These are phyloP conservation scores for Oscheius myriophilus DNA, from an alignment of 2,888 invertebrate genomes.

Conservation along the genomic window DNA sequence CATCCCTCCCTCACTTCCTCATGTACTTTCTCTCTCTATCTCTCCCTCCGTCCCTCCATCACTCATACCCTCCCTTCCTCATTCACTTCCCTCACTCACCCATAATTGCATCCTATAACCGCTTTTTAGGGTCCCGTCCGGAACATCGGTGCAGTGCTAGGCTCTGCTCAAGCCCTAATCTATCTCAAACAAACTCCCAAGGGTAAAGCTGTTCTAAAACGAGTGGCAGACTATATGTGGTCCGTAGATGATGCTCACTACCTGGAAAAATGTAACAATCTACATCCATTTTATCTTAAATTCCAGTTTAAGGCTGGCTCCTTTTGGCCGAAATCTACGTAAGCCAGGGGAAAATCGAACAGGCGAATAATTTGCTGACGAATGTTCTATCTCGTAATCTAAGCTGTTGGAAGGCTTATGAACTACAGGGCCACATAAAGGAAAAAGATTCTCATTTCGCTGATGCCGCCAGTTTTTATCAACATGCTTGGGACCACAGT, in stretches of 20 bases:
- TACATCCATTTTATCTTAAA: too few species aligned
- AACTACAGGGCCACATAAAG: slow-evolving; percentile 84
- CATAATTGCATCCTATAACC: too few species aligned
- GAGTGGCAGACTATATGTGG: slow-evolving; percentile 86
- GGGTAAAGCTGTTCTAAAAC: slow-evolving; percentile 84
- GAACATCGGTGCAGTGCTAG: slow-evolving; percentile 85
- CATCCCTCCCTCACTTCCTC: too few species aligned
- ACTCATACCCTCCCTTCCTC: too few species aligned
- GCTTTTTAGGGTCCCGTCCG: slow-evolving; percentile 29
- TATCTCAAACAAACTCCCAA: slow-evolving; percentile 88
- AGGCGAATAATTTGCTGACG: slow-evolving; percentile 80
- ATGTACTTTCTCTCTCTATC: too few species aligned
- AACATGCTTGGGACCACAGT: slow-evolving; percentile 85
- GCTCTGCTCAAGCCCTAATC: slow-evolving; percentile 85
- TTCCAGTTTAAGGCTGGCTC: slow-evolving; percentile 78
- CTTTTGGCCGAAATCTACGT: slow-evolving; percentile 89
- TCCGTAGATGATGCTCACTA: slow-evolving; percentile 95
- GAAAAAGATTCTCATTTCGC: slow-evolving; percentile 92
- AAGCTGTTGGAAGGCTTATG: slow-evolving; percentile 78
- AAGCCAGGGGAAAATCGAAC: slow-evolving; percentile 83
- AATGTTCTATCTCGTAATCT: slow-evolving; percentile 80
- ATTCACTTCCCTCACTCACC: too few species aligned
- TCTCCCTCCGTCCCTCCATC: too few species aligned
- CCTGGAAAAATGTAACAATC: slow-evolving; percentile 86
- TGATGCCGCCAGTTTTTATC: slow-evolving; percentile 84